Base-by-base conservation (phyloP, 1,140 invertebrate species). In the Scylla paramamosain region DNA sequence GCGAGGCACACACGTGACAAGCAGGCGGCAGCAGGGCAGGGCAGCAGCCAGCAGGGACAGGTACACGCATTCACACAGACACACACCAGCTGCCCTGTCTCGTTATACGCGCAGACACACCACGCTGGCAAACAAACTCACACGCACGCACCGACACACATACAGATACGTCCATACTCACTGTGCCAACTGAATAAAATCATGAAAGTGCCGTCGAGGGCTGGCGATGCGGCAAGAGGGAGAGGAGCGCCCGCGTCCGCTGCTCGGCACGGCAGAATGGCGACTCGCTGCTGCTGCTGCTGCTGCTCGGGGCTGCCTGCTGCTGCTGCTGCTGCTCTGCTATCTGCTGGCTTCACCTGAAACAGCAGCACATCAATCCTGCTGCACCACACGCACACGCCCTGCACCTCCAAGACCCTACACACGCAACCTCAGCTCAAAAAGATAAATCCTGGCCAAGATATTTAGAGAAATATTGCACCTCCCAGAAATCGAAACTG, bases 101-200 rank as follows among this genome's bases (percentile, higher is more conserved):
- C 6, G 39, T 39, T 39, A 59, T 8, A 59, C 10, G 12, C 29
- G 28, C 88, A 90, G n/a, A 90, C 45, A 39, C 12, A 48, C 39
- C 39, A 48, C 88, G 6, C 67, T 0, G 8, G 31, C 39, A 90
- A 39, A n/a, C 2, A 16, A 39, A 48, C 29, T n/a, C 0, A 28
- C 25, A 59, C 91, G 31, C 67, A 67, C 29, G 77, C 7, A 52
- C 20, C 28, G 31, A 39, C 28, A 45, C 29, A 48, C 39, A 52
- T 25, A 45, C 82, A 45, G 12, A 46, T 3, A 52, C 29, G 4
- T 59, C 10, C 52, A 59, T 59, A 93, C 92, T 93, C 84, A 93
- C 92, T 93, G 92, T 93, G 83, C 92, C 92, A 93, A 48, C 92
- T 93, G 92, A 93, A 93, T 93, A 93, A 93, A 93, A 93, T 93